Percentiles rank a stretch among this genome's conserved stretches.
Evolutionary conservation across 2,888 invertebrate genomes (phyloP).

Genomic region (Metallyticus violacea): DNA sequence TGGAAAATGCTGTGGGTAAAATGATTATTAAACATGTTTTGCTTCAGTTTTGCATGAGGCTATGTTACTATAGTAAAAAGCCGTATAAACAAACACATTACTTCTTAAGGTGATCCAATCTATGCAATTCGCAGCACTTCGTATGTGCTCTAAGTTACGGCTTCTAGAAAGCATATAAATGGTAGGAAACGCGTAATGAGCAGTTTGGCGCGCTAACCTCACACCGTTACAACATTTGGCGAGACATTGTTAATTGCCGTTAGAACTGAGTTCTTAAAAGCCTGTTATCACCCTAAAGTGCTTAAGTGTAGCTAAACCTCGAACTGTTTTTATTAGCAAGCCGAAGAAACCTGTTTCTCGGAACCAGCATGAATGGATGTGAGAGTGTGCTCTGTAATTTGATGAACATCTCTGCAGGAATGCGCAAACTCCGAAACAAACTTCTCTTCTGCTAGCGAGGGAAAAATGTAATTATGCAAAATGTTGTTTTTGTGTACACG

Average conservation of each 20-base stretch:
- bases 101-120: too few relatives aligned
- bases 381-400: background rate
- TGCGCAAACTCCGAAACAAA: too few relatives aligned
- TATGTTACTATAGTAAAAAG: too few relatives aligned
- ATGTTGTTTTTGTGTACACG: too few relatives aligned
- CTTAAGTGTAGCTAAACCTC: background rate
- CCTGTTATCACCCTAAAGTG: background rate
- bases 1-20: too few relatives aligned
- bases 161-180: too few relatives aligned
- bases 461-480: background rate
- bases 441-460: background rate
- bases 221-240: background rate
- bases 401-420: background rate
- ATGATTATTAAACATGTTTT: too few relatives aligned
- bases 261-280: background rate
- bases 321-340: background rate
- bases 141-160: too few relatives aligned
- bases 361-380: background rate
- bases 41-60: too few relatives aligned
- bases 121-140: too few relatives aligned
- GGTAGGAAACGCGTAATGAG: background rate
- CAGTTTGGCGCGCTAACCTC: background rate
- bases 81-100: too few relatives aligned
- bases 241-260: background rate
- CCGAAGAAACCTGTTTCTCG: background rate